phyloP scores from a whole-genome alignment of 2,888 invertebrate species.

The Plagiodera versicolora region DNA sequence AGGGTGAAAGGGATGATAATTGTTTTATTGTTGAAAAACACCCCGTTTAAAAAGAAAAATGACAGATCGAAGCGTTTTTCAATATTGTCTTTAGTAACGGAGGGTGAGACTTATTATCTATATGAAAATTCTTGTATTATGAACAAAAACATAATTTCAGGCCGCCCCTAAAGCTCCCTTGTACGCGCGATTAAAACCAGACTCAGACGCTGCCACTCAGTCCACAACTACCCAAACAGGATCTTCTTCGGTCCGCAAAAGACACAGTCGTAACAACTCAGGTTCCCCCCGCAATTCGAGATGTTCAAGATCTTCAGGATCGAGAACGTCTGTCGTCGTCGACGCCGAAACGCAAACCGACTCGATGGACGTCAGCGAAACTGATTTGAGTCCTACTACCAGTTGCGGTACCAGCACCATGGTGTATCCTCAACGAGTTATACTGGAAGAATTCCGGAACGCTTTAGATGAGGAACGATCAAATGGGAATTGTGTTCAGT shows the following conservation, averaged over 20 bases:
- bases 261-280: slow-evolving; percentile 64
- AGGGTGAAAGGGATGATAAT: too few species aligned
- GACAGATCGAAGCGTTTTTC: too few species aligned
- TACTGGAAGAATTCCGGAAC: slow-evolving; percentile 47
- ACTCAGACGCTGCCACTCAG: slow-evolving; percentile 59
- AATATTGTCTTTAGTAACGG: too few species aligned
- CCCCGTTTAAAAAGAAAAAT: too few species aligned
- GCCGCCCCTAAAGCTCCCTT: slow-evolving; percentile 62
- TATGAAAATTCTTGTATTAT: background rate
- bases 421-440: slow-evolving; percentile 49
- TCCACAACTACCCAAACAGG: slow-evolving; percentile 42
- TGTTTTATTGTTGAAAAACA: too few species aligned
- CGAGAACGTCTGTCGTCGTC: slow-evolving; percentile 53
- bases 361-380: slow-evolving; percentile 64
- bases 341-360: slow-evolving; percentile 71
- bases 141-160: slow-evolving; percentile 42
- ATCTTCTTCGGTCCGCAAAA: slow-evolving; percentile 56
- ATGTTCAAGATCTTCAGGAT: slow-evolving; percentile 46
- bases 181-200: slow-evolving; percentile 62
- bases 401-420: slow-evolving; percentile 41
- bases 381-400: slow-evolving; percentile 60
- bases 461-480: slow-evolving; percentile 41
- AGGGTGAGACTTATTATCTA: too few species aligned
- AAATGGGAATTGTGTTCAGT: slow-evolving; percentile 52
- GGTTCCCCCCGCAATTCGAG: slow-evolving; percentile 56